Conservation (phyloP, 2,797 vertebrate genomes). For the Sebastes cheni region DNA sequence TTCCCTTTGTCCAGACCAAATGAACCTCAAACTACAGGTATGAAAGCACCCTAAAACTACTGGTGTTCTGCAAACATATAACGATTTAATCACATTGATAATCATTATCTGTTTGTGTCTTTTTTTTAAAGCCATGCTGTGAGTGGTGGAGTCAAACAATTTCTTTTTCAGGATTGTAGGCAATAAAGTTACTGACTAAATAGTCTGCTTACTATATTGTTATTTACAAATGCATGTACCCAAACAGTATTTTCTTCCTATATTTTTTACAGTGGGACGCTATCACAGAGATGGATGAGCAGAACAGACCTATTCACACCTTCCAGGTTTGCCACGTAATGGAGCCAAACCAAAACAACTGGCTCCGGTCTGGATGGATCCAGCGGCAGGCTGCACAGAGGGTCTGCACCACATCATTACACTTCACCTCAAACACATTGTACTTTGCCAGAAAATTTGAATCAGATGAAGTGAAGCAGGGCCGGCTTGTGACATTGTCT, state of each 20-base stretch:
- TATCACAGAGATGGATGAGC: constrained; percentile 98
- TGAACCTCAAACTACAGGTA: no score
- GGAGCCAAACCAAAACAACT: constrained; percentile 99
- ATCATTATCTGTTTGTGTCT: not conserved
- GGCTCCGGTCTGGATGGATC: constrained; percentile 97
- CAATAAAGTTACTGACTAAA: not conserved
- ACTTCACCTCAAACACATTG: not conserved
- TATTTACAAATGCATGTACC: not conserved
- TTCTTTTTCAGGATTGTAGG: not conserved
- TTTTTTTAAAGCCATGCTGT: not conserved
- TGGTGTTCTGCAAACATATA: not conserved
- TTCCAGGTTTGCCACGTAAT: constrained; percentile 99
- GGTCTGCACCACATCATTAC: constrained; percentile 55
- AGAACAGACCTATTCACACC: constrained; percentile 95
- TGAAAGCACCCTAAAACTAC: not conserved
- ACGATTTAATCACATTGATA: not conserved
- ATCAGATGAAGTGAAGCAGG: constrained; percentile 4
- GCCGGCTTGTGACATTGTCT: constrained; percentile 4
- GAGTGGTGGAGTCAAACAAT: not conserved
- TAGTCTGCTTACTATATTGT: not conserved
- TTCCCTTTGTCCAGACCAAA: no score
- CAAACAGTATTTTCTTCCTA: not conserved
- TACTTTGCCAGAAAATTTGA: not conserved
- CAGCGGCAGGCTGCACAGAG: constrained; percentile 94
- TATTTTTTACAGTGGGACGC: constrained; percentile 90